phyloP scores from a whole-genome alignment of 2,113 vertebrate species.

The Salminus brasiliensis region DNA sequence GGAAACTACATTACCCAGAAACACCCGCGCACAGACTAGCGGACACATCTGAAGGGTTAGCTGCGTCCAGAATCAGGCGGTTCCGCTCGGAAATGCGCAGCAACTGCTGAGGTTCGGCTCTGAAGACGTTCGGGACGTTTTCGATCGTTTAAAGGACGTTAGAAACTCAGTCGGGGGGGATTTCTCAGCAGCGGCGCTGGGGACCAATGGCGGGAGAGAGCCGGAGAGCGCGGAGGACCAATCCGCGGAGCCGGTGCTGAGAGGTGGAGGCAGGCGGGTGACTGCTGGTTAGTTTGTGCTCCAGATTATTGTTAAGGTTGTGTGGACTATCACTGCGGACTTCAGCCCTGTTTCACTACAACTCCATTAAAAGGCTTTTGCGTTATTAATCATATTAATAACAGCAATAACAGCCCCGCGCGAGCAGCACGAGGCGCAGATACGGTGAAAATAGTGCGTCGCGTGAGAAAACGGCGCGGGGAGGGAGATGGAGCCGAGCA shows the following conservation, averaged over 20 bases:
- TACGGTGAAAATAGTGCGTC: conserved; percentile 4
- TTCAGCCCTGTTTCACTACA: conserved; percentile 59
- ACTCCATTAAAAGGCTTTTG: too few species aligned
- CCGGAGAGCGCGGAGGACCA: conserved; percentile 57
- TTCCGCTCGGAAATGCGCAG: too few species aligned
- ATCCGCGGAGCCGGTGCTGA: conserved; percentile 68
- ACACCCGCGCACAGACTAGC: conserved; percentile 20
- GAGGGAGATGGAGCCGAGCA: conserved; percentile 52
- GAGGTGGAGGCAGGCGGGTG: conserved; percentile 74
- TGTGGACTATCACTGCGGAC: conserved; percentile 80
- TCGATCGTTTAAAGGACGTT: background rate
- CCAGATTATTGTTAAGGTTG: conserved; percentile 84
- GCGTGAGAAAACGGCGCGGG: conserved; percentile 11
- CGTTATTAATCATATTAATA: too few species aligned
- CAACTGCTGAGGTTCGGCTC: too few species aligned
- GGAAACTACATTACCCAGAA: conserved; percentile 74
- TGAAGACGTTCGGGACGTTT: background rate
- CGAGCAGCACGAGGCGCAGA: background rate
- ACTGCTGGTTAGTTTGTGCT: conserved; percentile 79
- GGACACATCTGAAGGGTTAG: background rate
- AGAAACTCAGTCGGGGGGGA: background rate
- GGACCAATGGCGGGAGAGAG: conserved; percentile 65
- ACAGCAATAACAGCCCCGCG: too few species aligned
- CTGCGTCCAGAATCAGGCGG: background rate
- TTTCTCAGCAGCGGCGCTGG: conserved; percentile 41